These are phyloP conservation scores for Cheilosia variabilis DNA, from an alignment of 2,888 invertebrate species.

Conservation along the genomic window DNA sequence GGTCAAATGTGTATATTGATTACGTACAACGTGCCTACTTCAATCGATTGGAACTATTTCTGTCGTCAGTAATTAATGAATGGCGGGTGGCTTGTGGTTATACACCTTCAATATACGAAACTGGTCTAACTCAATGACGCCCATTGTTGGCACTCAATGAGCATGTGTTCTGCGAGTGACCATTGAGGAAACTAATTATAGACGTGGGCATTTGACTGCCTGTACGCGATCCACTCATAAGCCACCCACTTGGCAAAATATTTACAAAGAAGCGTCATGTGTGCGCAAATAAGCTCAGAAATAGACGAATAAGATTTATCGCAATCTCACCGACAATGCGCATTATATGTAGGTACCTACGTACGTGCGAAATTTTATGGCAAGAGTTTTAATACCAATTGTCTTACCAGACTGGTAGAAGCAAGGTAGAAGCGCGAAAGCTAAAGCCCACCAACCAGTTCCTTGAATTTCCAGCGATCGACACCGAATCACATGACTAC, in stretches of 20 bases:
- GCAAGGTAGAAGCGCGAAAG: background rate
- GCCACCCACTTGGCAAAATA: slow-evolving; percentile 42
- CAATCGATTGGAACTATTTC: slow-evolving; percentile 53
- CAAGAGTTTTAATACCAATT: background rate
- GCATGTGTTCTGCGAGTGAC: slow-evolving; percentile 66
- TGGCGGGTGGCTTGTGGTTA: slow-evolving; percentile 60
- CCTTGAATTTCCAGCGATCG: background rate
- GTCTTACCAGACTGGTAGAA: background rate
- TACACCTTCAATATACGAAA: slow-evolving; percentile 29
- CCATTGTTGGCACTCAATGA: slow-evolving; percentile 33
- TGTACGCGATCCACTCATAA: background rate
- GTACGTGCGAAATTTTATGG: slow-evolving; percentile 18
- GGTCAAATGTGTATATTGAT: background rate
- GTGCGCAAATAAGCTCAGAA: slow-evolving; percentile 12
- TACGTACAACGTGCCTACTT: background rate
- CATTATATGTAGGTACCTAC: background rate
- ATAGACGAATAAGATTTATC: slow-evolving; percentile 4
- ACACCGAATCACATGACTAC: background rate
- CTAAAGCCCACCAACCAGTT: background rate
- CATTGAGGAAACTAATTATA: slow-evolving; percentile 51
- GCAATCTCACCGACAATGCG: background rate
- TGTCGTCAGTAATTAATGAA: slow-evolving; percentile 66
- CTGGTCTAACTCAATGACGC: slow-evolving; percentile 54
- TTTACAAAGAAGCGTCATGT: slow-evolving; percentile 56
- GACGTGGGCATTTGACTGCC: slow-evolving; percentile 32